Evolutionary conservation across 2,888 invertebrate species (phyloP), one percentile per base, ranked within the genome.

Genomic region (Achlya flavicornis): DNA sequence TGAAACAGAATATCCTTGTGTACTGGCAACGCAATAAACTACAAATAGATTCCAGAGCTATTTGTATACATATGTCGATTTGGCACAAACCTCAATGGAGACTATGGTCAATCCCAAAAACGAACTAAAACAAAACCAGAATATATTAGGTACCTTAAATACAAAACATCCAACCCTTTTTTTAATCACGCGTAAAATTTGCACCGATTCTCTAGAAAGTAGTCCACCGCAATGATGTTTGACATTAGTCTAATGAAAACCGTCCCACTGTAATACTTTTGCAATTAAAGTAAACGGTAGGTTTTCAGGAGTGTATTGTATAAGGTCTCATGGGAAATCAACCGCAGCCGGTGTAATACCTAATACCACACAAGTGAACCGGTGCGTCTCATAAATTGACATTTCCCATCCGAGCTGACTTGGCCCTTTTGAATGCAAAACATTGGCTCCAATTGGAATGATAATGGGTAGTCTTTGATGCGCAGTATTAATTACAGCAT

Each of bases 231-330:
- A 70, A 71, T 75, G 70, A 71, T 70, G 66, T 65, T 71, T 64
- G 70, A 68, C 85, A 86, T 87, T 87, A 85, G 78, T 67, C 64
- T 86, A 85, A 87, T 87, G 85, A 84, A 83, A 85, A 85, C 75
- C 77, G 73, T 73, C 77, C 80, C 78, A 71, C 72, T 77, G 83
- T 83, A 86, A 87, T 86, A 85, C 85, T 84, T 84, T 83, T 72
- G 78, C 82, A 86, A 86, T 88, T 85, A 86, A 85, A 86, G 80
- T 84, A 83, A 86, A 82, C 84, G 81, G 68, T 75, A 62, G 57
- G 80, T 75, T 69, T 67, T 71, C 71, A 66, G 66, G 66, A 64
- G 70, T 72, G 75, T 76, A 80, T 79, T 82, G 79, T 81, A 74
- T 75, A 63, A 59, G 64, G 63, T 53, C 86, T 72, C 75, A 35